These are phyloP conservation scores for Synanthedon formicaeformis DNA, from an alignment of 2,888 invertebrate genomes.

Conservation along the genomic window DNA sequence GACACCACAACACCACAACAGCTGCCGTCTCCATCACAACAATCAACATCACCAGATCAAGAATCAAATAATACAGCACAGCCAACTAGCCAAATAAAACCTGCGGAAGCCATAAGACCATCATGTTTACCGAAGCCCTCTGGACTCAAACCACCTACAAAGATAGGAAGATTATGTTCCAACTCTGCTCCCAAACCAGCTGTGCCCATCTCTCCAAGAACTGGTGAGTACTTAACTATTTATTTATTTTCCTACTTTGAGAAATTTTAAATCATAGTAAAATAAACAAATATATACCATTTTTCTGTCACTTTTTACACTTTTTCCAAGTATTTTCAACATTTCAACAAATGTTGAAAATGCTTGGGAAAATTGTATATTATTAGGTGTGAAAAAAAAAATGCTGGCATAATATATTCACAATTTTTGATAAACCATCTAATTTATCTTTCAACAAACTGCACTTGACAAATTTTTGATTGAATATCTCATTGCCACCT, in stretches of 20 bases:
- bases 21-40: conserved; percentile 23
- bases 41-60: conserved; percentile 39
- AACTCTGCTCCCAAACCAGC: conserved; percentile 75
- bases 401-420: background rate
- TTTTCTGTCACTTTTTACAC: too few relatives aligned
- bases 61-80: conserved; percentile 30
- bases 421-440: background rate
- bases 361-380: too few relatives aligned
- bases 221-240: conserved; percentile 39
- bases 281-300: too few relatives aligned
- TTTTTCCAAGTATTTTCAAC: too few relatives aligned
- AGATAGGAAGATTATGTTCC: conserved; percentile 76
- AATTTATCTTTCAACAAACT: conserved; percentile 31
- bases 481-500: background rate
- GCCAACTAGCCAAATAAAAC: conserved; percentile 19
- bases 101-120: conserved; percentile 36
- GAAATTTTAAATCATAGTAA: background rate
- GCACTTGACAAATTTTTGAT: conserved; percentile 38
- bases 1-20: conserved; percentile 18
- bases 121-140: conserved; percentile 68
- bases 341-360: too few relatives aligned
- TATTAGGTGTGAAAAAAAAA: too few relatives aligned
- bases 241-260: background rate
- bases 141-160: conserved; percentile 74
- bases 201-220: conserved; percentile 72